Evolutionary conservation across 2,797 vertebrate species (phyloP).

Genomic region (Crenichthys baileyi): DNA sequence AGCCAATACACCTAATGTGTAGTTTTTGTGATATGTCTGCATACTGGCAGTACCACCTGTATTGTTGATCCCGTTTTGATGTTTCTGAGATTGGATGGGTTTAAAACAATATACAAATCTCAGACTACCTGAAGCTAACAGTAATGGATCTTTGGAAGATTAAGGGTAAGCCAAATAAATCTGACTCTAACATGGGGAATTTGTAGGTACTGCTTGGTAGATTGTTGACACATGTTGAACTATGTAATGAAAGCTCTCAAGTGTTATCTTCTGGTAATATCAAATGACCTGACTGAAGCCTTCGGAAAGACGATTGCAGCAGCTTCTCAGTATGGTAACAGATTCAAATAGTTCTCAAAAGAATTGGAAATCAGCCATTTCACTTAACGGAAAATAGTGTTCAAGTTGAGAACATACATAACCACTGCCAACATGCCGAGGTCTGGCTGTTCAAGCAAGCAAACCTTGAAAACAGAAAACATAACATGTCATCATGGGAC

Average conservation of each 20-base stretch:
- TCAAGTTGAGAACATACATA: background rate
- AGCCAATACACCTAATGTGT: slow-evolving; percentile 1
- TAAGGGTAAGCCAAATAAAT: background rate
- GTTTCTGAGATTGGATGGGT: background rate
- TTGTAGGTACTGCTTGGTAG: background rate
- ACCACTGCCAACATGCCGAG: background rate
- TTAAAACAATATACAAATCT: background rate
- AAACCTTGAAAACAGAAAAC: background rate
- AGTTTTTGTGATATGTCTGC: slow-evolving; percentile 16
- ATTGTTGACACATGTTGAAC: background rate
- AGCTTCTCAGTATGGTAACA: background rate
- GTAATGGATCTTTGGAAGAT: background rate
- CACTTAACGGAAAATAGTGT: background rate
- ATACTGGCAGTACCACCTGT: background rate
- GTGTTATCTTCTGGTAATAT: background rate
- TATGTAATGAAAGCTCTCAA: background rate
- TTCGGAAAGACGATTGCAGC: background rate
- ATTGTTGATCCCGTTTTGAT: background rate
- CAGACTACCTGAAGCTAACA: background rate
- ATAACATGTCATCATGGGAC: background rate
- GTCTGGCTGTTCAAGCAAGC: too few relatives aligned
- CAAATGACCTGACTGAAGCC: background rate
- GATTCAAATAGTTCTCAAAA: background rate
- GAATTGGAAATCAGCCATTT: background rate
- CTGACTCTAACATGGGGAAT: background rate